phyloP scores from a whole-genome alignment of 1,140 invertebrate species.

The Psilanteris sp. region DNA sequence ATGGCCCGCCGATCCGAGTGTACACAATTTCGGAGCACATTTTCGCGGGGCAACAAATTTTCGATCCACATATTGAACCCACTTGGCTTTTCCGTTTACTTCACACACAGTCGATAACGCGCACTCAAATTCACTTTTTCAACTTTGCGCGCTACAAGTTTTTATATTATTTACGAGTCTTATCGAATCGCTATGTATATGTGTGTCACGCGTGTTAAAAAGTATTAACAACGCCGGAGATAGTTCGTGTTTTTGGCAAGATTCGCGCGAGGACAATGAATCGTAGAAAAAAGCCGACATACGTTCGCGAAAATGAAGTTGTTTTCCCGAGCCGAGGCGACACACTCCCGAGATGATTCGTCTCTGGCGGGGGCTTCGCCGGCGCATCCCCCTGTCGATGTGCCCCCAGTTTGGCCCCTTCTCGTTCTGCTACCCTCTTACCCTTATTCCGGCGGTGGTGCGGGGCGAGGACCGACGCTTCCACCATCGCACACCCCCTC shows the following conservation, averaged over 20 bases:
- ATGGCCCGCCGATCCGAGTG: too few species aligned
- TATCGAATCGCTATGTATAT: too few species aligned
- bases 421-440: conserved; percentile 56
- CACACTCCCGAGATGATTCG: conserved; percentile 34
- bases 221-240: too few species aligned
- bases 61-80: too few species aligned
- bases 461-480: conserved; percentile 18
- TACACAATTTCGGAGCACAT: too few species aligned
- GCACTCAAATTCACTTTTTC: too few species aligned
- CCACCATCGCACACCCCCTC: conserved; percentile 59
- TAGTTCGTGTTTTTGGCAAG: neutral
- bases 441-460: conserved; percentile 35
- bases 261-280: too few species aligned
- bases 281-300: neutral
- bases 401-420: conserved; percentile 53
- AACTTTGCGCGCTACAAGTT: too few species aligned
- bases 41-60: conserved; percentile 8
- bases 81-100: too few species aligned
- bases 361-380: conserved; percentile 34
- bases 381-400: conserved; percentile 46
- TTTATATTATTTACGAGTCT: too few species aligned
- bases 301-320: conserved; percentile 35
- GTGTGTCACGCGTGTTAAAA: too few species aligned
- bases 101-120: too few species aligned
- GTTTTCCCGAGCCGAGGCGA: conserved; percentile 37